phyloP scores from a whole-genome alignment of 2,113 vertebrate genomes.

The Lepus europaeus region DNA sequence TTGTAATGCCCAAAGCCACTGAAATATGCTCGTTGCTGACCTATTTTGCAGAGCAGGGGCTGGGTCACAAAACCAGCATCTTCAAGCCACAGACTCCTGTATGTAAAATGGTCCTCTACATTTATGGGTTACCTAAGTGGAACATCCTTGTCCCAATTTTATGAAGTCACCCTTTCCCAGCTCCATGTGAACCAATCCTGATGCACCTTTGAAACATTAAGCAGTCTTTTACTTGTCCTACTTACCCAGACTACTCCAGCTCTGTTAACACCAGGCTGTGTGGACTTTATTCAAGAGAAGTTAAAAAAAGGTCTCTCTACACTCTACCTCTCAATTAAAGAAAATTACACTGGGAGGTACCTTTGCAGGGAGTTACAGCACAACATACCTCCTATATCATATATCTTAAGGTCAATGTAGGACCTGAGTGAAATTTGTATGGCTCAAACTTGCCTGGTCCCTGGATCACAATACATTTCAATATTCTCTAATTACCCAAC shows the following conservation, averaged over 20 bases:
- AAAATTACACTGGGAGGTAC: slow-evolving; percentile 43
- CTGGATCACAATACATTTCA: neutral
- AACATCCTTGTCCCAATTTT: slow-evolving; percentile 21
- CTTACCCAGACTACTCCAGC: slow-evolving; percentile 4
- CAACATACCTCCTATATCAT: neutral
- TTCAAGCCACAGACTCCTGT: slow-evolving; percentile 41
- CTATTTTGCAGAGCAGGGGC: slow-evolving; percentile 8
- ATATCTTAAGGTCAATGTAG: slow-evolving; percentile 7
- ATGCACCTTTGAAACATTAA: slow-evolving; percentile 45
- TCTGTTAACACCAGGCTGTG: neutral
- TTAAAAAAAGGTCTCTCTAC: slow-evolving; percentile 11
- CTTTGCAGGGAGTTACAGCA: slow-evolving; percentile 11
- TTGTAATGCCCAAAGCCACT: slow-evolving; percentile 20
- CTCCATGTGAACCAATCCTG: neutral
- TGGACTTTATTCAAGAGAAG: slow-evolving; percentile 13
- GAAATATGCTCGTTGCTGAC: slow-evolving; percentile 25
- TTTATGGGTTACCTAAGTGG: slow-evolving; percentile 52
- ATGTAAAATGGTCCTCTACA: slow-evolving; percentile 36
- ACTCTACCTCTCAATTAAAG: slow-evolving; percentile 26
- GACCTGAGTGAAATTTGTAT: neutral
- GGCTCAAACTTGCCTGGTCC: neutral
- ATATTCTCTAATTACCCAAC: neutral
- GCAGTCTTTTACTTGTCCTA: slow-evolving; percentile 44
- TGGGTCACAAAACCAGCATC: neutral
- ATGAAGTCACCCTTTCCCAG: slow-evolving; percentile 42